These are phyloP conservation scores for Goniozus legneri DNA, from an alignment of 1,140 invertebrate genomes.

Conservation along the genomic window DNA sequence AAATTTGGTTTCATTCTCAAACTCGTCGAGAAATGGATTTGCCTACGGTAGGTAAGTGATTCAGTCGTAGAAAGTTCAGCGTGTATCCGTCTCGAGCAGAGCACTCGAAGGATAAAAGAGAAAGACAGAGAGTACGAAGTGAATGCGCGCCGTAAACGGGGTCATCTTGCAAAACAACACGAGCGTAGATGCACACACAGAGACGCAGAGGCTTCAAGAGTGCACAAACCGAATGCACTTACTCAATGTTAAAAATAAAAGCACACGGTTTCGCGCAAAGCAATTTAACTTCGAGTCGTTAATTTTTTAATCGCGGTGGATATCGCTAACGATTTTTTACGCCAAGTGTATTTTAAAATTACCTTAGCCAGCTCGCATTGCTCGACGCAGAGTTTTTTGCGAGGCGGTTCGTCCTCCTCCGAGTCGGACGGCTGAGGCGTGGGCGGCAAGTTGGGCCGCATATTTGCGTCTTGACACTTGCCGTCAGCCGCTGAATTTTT, in stretches of 20 bases:
- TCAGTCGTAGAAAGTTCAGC: too few species aligned
- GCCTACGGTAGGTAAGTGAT: too few species aligned
- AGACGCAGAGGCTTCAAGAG: too few species aligned
- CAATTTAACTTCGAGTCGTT: too few species aligned
- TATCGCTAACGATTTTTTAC: not conserved
- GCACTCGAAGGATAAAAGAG: constrained; percentile 13
- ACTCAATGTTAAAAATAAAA: too few species aligned
- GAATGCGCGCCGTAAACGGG: constrained; percentile 16
- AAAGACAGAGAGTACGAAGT: constrained; percentile 13
- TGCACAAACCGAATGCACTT: too few species aligned
- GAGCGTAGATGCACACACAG: not conserved
- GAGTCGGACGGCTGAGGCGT: constrained; percentile 56
- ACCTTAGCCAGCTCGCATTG: constrained; percentile 47
- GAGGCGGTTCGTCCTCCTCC: constrained; percentile 52
- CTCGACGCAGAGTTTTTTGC: constrained; percentile 35
- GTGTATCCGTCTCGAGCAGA: too few species aligned
- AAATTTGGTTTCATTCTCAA: too few species aligned
- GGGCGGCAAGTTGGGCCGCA: constrained; percentile 37
- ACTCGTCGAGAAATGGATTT: too few species aligned
- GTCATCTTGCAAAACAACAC: constrained; percentile 21
- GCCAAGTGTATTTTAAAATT: constrained; percentile 14
- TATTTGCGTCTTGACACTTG: constrained; percentile 3
- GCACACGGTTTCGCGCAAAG: too few species aligned
- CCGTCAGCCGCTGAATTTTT: not conserved
- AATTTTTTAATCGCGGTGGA: too few species aligned